phyloP scores from a whole-genome alignment of 2,888 invertebrate genomes.

The Acheta domesticus region DNA sequence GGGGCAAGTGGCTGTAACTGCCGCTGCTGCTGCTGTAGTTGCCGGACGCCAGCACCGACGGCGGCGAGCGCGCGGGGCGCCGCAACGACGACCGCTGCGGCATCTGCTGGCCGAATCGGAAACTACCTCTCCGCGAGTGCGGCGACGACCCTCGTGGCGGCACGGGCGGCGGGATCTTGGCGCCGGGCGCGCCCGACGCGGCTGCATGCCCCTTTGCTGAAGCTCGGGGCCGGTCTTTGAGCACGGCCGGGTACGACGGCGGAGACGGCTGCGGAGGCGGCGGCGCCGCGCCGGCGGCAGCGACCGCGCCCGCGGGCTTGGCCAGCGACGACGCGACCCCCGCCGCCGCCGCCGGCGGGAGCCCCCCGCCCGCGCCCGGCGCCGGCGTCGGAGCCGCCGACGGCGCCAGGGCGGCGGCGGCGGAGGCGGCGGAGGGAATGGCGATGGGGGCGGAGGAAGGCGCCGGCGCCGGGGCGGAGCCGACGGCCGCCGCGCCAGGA shows the following conservation, averaged over 20 bases:
- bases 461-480: not conserved
- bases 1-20: not conserved
- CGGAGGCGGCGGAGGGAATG: not conserved
- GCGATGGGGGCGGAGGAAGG: too few relatives aligned
- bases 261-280: constrained; percentile 52
- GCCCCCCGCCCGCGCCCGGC: not conserved
- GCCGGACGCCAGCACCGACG: not conserved
- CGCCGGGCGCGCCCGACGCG: constrained; percentile 19
- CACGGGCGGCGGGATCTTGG: constrained; percentile 73
- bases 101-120: constrained; percentile 6
- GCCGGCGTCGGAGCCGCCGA: not conserved
- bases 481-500: not conserved
- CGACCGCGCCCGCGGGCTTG: constrained; percentile 23
- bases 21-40: not conserved
- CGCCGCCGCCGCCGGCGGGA: not conserved
- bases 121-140: constrained; percentile 25
- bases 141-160: constrained; percentile 75
- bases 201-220: constrained; percentile 26
- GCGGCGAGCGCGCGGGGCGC: not conserved
- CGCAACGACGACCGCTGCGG: not conserved
- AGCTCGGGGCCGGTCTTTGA: constrained; percentile 57
- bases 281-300: constrained; percentile 37
- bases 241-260: constrained; percentile 68
- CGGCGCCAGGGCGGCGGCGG: not conserved
- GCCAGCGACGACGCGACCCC: not conserved